Conservation (phyloP, 1,140 invertebrate genomes). For the Pogonus chalceus region DNA sequence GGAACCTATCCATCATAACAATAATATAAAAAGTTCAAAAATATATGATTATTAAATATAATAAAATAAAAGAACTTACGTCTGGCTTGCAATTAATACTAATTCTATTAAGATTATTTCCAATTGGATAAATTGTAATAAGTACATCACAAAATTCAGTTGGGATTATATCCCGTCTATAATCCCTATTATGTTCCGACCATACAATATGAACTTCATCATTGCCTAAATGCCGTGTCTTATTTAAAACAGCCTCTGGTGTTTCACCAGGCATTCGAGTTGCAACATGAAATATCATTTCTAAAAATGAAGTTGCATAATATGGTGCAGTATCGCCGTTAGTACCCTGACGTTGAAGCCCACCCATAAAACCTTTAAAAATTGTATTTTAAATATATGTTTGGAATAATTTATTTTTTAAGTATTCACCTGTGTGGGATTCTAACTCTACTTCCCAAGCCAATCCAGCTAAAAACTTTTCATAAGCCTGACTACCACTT, state of each 20-base stretch:
- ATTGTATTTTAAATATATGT: too few species aligned
- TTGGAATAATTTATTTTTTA: too few species aligned
- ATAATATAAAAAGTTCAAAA: slow-evolving; percentile 8
- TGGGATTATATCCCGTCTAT: slow-evolving; percentile 92
- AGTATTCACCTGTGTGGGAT: slow-evolving; percentile 86
- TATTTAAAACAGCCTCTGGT: slow-evolving; percentile 79
- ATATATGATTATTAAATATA: slow-evolving; percentile 12
- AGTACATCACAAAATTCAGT: slow-evolving; percentile 99
- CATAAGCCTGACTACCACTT: slow-evolving; percentile 82
- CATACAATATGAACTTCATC: slow-evolving; percentile 99
- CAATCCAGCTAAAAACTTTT: slow-evolving; percentile 86
- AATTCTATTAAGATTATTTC: slow-evolving; percentile 69
- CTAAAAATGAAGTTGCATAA: slow-evolving; percentile 85
- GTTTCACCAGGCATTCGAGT: slow-evolving; percentile 89
- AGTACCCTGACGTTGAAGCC: slow-evolving; percentile 80
- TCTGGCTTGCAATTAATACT: slow-evolving; percentile 78
- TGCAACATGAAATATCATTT: slow-evolving; percentile 92
- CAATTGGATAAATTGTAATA: slow-evolving; percentile 91
- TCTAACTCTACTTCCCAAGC: slow-evolving; percentile 96
- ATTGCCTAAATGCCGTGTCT: slow-evolving; percentile 94
- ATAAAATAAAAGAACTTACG: slow-evolving; percentile 40
- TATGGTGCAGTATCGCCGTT: slow-evolving; percentile 92
- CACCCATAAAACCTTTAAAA: slow-evolving; percentile 95
- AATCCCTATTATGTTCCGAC: slow-evolving; percentile 94
- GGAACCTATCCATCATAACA: slow-evolving; percentile 62